These are phyloP conservation scores for Gobiocypris rarus DNA, from an alignment of 2,113 vertebrate species.

Conservation along the genomic window DNA sequence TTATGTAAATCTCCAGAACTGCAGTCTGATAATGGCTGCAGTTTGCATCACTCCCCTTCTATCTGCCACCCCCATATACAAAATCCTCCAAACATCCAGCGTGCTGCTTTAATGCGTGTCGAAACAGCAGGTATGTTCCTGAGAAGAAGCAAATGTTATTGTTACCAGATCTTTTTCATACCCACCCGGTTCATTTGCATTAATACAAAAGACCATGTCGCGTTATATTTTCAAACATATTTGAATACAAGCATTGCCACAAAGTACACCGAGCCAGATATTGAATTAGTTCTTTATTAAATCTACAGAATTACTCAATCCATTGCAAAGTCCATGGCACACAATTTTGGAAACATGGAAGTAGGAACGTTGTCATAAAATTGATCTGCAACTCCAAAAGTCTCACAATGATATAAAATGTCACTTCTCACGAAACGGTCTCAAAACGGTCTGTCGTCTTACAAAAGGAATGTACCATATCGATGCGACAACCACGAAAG, in stretches of 20 bases:
- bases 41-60: background rate
- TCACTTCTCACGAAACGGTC: constrained; percentile 67
- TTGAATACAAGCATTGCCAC: background rate
- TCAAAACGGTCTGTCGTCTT: constrained; percentile 66
- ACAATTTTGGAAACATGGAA: constrained; percentile 57
- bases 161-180: background rate
- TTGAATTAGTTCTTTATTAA: constrained; percentile 74
- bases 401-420: constrained; percentile 64
- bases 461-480: constrained; percentile 68
- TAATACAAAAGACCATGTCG: background rate
- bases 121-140: background rate
- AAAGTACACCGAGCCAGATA: constrained; percentile 11
- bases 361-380: constrained; percentile 56
- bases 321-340: constrained; percentile 70
- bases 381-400: constrained; percentile 59
- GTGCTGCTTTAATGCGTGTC: background rate
- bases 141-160: background rate
- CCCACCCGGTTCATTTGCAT: background rate
- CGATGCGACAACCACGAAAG: constrained; percentile 34
- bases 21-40: constrained; percentile 15
- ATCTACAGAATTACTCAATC: constrained; percentile 72
- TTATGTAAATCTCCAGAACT: constrained; percentile 36
- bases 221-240: background rate
- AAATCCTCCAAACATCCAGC: constrained; percentile 8
- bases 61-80: constrained; percentile 19